Percentiles rank a stretch among this genome's conserved stretches.
phyloP scores from a whole-genome alignment of 2,113 vertebrate species.

The Cottus gobio region DNA sequence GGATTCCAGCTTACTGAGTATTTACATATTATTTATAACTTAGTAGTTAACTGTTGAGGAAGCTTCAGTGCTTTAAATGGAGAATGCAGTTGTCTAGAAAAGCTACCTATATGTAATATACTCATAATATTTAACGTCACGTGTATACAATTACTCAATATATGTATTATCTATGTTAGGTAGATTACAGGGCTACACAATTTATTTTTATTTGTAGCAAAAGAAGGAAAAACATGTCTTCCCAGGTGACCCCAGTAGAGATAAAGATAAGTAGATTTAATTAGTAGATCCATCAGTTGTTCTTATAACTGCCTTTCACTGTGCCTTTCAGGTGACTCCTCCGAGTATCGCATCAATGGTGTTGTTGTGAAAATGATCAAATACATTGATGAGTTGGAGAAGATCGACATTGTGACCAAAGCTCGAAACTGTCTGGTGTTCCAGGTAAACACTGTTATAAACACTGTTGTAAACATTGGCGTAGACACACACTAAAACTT shows the following conservation, averaged over 20 bases:
- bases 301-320: background rate
- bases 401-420: slow-evolving; percentile 90
- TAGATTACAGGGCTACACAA: background rate
- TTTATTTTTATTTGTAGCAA: background rate
- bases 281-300: background rate
- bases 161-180: too few relatives aligned
- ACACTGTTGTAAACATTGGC: background rate
- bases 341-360: slow-evolving; percentile 87
- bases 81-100: background rate
- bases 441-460: slow-evolving; percentile 84
- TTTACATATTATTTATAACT: background rate
- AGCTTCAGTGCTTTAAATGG: background rate
- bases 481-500: too few relatives aligned
- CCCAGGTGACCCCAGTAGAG: background rate
- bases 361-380: slow-evolving; percentile 76
- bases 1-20: background rate
- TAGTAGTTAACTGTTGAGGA: background rate
- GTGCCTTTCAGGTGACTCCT: slow-evolving; percentile 80
- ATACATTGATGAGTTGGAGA: slow-evolving; percentile 87
- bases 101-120: background rate
- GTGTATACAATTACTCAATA: background rate
- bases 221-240: background rate
- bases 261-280: background rate
- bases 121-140: background rate
- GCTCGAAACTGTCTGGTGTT: slow-evolving; percentile 93